phyloP scores from a whole-genome alignment of 2,113 vertebrate species.

The Tenrec ecaudatus region DNA sequence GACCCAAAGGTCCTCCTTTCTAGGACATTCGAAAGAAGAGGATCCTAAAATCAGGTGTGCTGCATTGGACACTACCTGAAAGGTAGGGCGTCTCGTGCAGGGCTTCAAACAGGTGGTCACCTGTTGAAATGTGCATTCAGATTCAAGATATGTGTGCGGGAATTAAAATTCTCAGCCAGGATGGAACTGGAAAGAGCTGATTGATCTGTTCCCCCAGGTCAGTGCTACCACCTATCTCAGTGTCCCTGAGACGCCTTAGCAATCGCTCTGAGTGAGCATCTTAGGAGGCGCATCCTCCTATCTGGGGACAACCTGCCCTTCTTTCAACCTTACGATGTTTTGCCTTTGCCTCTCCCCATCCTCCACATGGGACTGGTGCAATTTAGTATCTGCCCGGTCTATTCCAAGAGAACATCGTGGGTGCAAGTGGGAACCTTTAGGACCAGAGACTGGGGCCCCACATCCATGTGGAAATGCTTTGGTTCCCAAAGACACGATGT shows the following conservation, averaged over 20 bases:
- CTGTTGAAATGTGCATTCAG: background rate
- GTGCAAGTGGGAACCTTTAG: background rate
- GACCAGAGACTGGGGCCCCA: background rate
- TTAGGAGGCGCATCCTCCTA: background rate
- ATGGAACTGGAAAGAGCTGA: background rate
- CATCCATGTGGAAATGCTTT: background rate
- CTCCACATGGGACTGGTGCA: background rate
- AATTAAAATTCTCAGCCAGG: background rate
- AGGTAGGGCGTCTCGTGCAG: background rate
- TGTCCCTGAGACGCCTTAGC: background rate
- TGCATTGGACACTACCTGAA: background rate
- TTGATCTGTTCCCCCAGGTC: background rate
- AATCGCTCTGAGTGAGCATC: background rate
- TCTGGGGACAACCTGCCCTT: background rate
- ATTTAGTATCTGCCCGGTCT: background rate
- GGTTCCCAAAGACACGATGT: background rate
- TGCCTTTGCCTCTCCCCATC: background rate
- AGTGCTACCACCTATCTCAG: background rate
- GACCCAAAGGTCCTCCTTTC: background rate
- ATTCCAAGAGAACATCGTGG: background rate
- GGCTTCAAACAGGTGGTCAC: background rate
- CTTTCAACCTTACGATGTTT: background rate
- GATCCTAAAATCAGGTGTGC: background rate
- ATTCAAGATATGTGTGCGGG: background rate
- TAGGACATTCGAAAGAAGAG: accelerated